These are phyloP conservation scores for Drosophila aldrichi DNA, from an alignment of 2,888 invertebrate genomes.

Conservation along the genomic window DNA sequence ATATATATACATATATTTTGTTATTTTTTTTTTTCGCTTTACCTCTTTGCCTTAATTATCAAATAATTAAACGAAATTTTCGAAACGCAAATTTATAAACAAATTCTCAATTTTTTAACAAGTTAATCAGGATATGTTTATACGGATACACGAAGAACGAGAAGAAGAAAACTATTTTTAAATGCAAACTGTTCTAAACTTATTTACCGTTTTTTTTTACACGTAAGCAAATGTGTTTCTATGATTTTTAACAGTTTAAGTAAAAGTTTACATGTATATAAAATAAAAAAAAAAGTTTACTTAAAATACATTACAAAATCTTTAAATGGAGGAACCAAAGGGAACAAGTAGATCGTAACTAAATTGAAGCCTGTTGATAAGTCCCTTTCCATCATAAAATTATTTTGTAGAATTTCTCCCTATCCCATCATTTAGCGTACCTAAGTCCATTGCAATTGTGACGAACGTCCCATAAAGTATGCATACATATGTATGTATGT, in stretches of 20 bases:
- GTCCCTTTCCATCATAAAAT: too few relatives aligned
- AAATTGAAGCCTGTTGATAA: not conserved
- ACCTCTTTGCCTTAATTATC: constrained; percentile 11
- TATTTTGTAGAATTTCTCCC: not conserved
- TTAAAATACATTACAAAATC: constrained; percentile 25
- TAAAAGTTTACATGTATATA: constrained; percentile 71
- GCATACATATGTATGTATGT: too few relatives aligned
- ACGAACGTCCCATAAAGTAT: too few relatives aligned
- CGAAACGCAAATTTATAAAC: not conserved
- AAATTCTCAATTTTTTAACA: not conserved
- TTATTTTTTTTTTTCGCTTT: constrained; percentile 13
- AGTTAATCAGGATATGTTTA: constrained; percentile 10
- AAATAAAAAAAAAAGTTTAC: constrained; percentile 59
- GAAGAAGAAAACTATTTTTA: constrained; percentile 22
- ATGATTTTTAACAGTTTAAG: constrained; percentile 67
- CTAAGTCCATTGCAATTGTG: too few relatives aligned
- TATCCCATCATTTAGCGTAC: not conserved
- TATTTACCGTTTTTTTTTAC: constrained; percentile 42
- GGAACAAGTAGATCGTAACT: not conserved
- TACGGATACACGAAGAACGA: not conserved
- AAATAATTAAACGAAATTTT: not conserved
- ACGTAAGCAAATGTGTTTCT: constrained; percentile 70
- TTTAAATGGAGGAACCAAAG: not conserved
- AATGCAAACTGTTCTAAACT: constrained; percentile 36
- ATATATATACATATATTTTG: not conserved